Evolutionary conservation across 2,797 vertebrate species (phyloP).

Genomic region (Rachycentron canadum): DNA sequence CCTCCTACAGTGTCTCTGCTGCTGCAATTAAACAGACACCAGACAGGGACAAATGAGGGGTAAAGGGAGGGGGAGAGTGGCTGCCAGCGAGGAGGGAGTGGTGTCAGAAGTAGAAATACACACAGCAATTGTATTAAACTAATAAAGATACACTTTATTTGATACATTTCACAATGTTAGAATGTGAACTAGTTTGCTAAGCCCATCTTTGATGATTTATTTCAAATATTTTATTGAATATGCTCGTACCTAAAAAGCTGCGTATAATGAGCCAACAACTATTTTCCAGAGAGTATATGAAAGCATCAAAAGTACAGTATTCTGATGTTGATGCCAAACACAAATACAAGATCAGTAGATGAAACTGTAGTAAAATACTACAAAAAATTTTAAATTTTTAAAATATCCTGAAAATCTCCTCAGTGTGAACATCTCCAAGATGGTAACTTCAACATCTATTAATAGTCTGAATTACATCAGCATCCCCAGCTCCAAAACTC

Average conservation of each 20-base stretch:
- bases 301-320: not conserved
- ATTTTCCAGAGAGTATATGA: not conserved
- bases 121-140: not conserved
- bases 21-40: too few species aligned
- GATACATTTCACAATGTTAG: not conserved
- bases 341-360: not conserved
- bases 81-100: too few species aligned
- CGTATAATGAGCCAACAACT: not conserved
- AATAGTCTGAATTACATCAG: constrained; percentile 37
- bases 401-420: not conserved
- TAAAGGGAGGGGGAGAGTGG: too few species aligned
- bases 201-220: not conserved
- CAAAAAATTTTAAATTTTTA: not conserved
- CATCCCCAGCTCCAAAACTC: constrained; percentile 24
- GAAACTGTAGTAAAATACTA: not conserved
- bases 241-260: not conserved
- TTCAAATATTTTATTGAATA: constrained; percentile 4
- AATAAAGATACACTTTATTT: not conserved
- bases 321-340: not conserved
- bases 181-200: not conserved
- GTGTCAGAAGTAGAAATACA: not conserved
- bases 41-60: too few species aligned
- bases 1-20: too few species aligned
- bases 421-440: not conserved
- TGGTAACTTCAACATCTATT: constrained; percentile 17